Base-by-base conservation (phyloP, 1,140 invertebrate species). In the Mercenaria mercenaria region DNA sequence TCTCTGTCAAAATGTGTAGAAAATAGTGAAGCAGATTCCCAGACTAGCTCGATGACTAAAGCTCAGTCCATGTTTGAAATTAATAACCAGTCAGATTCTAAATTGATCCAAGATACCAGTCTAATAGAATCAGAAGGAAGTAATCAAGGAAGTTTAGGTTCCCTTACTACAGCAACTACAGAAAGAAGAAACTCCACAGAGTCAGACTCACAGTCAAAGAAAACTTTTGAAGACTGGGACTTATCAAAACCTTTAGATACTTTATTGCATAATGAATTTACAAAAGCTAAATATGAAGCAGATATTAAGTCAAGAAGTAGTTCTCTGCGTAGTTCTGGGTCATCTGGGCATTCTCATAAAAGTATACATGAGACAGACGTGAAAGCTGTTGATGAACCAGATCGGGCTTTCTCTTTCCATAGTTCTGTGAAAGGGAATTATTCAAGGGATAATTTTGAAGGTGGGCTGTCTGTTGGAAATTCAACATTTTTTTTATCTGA, bases 401-500 rank as follows among this genome's bases (percentile, higher is more conserved):
- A 72, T 72, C 34, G 32, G 11, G 32, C 67, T 15, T 37, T 6
- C 15, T 1, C 0, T 39, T 37, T 13, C 29, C 59, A 41, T 10
- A 83, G n/a, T 6, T 61, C 39, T 41, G 26, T 13, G 23, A 59
- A 26, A 18, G 69, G 64, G 39, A 89, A 82, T 64, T 87, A 88
- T 76, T 83, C 80, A 20, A 34, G 59, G 50, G 41, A 77, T 39
- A 80, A 80, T 34, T 89, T 76, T 80, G 76, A 85, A 26, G 20
- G 34, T 8, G 50, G 56, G 26, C 61, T 88, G 23, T 79, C 64
- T 59, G 56, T 82, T 64, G 91, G 91, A 59, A 89, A 89, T 43
- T 93, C 92, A 18, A 90, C 88, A 20, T 93, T 93, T 83, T 93
- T 90, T 50, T 29, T 85, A 26, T 82, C 88, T 50, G 59, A 91